Evolutionary conservation across 2,888 invertebrate genomes (phyloP).

Genomic region (Drosophila planitibia): DNA sequence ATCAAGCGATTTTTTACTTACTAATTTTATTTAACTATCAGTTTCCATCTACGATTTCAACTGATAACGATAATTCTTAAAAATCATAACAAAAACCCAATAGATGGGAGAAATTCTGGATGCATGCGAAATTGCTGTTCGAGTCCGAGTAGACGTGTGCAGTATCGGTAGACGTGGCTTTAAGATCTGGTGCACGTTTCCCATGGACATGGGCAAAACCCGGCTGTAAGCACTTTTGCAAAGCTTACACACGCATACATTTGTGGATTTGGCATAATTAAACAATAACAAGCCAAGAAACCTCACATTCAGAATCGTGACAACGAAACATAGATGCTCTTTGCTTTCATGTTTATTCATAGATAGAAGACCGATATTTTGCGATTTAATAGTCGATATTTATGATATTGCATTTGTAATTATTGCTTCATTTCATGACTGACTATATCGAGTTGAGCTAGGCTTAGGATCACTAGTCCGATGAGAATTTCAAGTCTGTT

Average conservation of each 20-base stretch:
- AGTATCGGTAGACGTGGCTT: constrained; percentile 5
- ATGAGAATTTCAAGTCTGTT: background rate
- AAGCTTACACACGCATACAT: constrained; percentile 10
- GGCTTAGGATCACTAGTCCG: background rate
- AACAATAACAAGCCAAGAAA: constrained; percentile 23
- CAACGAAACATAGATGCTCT: constrained; percentile 20
- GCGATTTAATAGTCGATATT: background rate
- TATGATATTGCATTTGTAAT: background rate
- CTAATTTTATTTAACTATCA: background rate
- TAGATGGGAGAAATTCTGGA: background rate
- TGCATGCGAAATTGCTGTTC: background rate
- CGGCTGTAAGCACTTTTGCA: constrained; percentile 16
- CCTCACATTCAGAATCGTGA: background rate
- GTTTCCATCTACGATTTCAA: background rate
- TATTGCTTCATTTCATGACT: background rate
- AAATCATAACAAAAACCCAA: background rate
- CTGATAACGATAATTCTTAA: background rate
- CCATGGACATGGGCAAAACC: constrained; percentile 42
- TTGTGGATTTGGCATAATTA: constrained; percentile 43
- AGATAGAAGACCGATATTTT: background rate
- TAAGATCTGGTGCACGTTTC: constrained; percentile 52
- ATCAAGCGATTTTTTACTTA: background rate
- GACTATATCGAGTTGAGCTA: background rate
- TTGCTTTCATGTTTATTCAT: background rate
- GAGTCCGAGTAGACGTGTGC: background rate